Conservation (phyloP, 2,113 vertebrate species). For the Xenus cinereus region DNA sequence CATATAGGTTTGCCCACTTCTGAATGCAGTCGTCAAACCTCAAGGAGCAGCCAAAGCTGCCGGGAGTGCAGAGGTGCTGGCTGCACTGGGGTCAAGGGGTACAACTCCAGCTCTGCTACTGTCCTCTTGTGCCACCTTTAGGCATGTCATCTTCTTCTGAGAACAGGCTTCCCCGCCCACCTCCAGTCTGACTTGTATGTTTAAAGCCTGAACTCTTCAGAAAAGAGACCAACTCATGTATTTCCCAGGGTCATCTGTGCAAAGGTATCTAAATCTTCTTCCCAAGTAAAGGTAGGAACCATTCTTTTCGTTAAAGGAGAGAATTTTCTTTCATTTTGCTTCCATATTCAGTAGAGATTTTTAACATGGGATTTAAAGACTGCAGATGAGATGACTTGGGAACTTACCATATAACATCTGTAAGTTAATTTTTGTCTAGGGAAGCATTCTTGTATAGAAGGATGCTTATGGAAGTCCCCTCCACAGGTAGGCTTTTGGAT, state of each 20-base stretch:
- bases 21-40: not conserved
- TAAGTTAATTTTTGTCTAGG: not conserved
- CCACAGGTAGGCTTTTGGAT: not conserved
- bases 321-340: not conserved
- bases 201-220: not conserved
- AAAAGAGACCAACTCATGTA: not conserved
- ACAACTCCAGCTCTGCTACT: not conserved
- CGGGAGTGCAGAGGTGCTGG: not conserved
- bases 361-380: not conserved
- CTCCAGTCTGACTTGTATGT: not conserved
- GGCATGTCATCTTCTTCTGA: not conserved
- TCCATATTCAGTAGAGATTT: not conserved
- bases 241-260: not conserved
- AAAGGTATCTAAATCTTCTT: not conserved
- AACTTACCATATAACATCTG: not conserved
- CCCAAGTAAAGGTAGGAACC: not conserved
- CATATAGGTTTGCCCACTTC: not conserved
- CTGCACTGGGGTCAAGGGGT: not conserved
- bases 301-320: not conserved
- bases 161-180: not conserved
- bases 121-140: constrained; percentile 11
- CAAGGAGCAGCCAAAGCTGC: not conserved
- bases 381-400: not conserved
- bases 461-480: not conserved
- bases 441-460: not conserved